Evolutionary conservation across 1,140 invertebrate species (phyloP), one percentile per base, ranked within the genome.

Genomic region (Calliphora vicina): DNA sequence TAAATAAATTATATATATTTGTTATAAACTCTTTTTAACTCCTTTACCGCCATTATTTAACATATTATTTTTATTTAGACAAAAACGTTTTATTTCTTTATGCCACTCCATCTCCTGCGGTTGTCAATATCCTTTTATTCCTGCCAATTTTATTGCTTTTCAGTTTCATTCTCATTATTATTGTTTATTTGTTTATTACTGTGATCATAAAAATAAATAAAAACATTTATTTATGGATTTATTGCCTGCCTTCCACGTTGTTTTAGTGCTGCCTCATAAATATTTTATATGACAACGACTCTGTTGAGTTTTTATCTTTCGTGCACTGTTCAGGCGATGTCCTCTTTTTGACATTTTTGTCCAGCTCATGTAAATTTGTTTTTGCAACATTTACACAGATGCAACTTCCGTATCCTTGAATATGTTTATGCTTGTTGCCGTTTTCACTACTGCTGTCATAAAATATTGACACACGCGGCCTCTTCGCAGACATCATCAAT

Each of bases 201-300:
- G 9, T 67, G 20, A 67, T 67, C 20, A 23, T 67, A 67, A 67
- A 67, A 67, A 67, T 35, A 73, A 73, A 73, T 35, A 35, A 26
- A 73, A 27, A 73, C 72, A 73, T 35, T 35, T 23, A 76, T 76
- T 76, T 76, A 35, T 76, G 73, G n/a, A 43, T 76, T 29, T 35
- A 76, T 35, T 27, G 27, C 73, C 26, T 35, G 35, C 27, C 26
- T n/a, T 23, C 25, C 13, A 23, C 27, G n/a, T 27, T 27, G 35
- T 76, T 76, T n/a, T 29, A 35, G 73, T 67, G 23, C 17, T 67
- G 61, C n/a, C 61, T 67, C 61, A 23, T 67, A 67, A 67, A 67
- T 12, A 6, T 67, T 67, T 57, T 23, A 67, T 67, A 67, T 67
- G 61, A 67, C 23, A 0, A 23, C 8, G 4, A 67, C 61, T 23